Evolutionary conservation across 2,888 invertebrate genomes (phyloP), one percentile per base, ranked within the genome.

Genomic region (Catocala fraxini): DNA sequence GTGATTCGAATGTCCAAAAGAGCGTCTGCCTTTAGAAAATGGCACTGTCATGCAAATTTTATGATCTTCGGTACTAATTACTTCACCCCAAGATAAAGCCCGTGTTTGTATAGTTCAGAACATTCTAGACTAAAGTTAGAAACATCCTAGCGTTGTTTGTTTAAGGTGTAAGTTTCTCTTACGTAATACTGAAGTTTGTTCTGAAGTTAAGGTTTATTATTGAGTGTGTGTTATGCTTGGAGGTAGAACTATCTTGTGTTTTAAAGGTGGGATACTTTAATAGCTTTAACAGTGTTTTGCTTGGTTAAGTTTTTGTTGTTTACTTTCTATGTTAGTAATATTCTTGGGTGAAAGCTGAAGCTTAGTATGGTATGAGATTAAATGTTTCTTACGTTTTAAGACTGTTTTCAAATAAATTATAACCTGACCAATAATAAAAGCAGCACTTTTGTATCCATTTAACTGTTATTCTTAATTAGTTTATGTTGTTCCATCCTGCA

Each of bases 31-130:
- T 75, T 69, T 76, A 82, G 83, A 82, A 86, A 87, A 78, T 71
- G 78, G 82, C 77, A 88, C 80, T 85, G 85, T 87, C 84, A 91
- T 91, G 89, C 88, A 90, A 91, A 89, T 89, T 83, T 85, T 82
- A 88, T 84, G 82, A 80, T 82, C 79, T 80, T 82, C 78, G 80
- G 81, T 89, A 90, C 89, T 90, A 90, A 92, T 92, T 91, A 90
- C 89, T 89, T 80, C 76, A 71, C 82, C 80, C 76, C 70, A 68
- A 84, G 84, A 89, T 88, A 89, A 87, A 86, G 83, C 86, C 80
- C 80, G 83, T 81, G 85, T 90, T 88, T 87, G 84, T 85, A 76
- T 82, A 89, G 86, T 87, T 89, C 80, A 83, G 75, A 80, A 88
- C 89, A 88, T 86, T 84, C 84, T 84, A 86, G 83, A 81, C 83